Percentiles rank a stretch among this genome's conserved stretches.
phyloP scores from a whole-genome alignment of 2,113 vertebrate species.

The Aptenodytes forsteri region DNA sequence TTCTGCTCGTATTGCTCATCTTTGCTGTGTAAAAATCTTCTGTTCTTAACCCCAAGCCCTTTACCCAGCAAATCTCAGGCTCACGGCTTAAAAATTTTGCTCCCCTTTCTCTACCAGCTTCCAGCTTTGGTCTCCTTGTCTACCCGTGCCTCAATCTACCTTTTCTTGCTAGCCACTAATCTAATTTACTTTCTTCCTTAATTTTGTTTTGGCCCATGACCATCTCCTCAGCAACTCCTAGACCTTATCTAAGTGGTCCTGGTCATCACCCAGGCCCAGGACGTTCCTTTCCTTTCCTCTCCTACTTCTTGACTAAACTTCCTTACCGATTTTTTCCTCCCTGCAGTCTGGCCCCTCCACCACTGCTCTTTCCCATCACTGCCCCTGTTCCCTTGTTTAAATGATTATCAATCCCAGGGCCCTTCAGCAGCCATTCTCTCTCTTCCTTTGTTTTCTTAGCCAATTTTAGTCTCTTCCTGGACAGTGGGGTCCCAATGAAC shows the following conservation, averaged over 20 bases:
- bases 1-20: background rate
- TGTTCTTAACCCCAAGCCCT: background rate
- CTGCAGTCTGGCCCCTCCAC: background rate
- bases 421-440: background rate
- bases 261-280: background rate
- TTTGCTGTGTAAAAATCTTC: background rate
- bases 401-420: background rate
- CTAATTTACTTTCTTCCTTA: background rate
- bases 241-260: background rate
- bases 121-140: background rate
- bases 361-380: background rate
- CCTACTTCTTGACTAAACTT: background rate
- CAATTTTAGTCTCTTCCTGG: background rate
- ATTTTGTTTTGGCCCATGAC: background rate
- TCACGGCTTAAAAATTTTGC: background rate
- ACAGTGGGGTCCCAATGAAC: accelerated
- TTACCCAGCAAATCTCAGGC: background rate
- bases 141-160: background rate
- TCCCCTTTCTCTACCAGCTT: background rate
- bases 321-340: background rate
- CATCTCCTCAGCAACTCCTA: accelerated
- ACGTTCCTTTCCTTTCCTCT: background rate
- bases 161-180: background rate
- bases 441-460: background rate
- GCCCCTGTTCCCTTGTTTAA: background rate